A percentile compares a stretch with the other conserved stretches of the same genome.
Conservation (phyloP, 2,797 vertebrate species). For the Coranthus polyacanthus region DNA sequence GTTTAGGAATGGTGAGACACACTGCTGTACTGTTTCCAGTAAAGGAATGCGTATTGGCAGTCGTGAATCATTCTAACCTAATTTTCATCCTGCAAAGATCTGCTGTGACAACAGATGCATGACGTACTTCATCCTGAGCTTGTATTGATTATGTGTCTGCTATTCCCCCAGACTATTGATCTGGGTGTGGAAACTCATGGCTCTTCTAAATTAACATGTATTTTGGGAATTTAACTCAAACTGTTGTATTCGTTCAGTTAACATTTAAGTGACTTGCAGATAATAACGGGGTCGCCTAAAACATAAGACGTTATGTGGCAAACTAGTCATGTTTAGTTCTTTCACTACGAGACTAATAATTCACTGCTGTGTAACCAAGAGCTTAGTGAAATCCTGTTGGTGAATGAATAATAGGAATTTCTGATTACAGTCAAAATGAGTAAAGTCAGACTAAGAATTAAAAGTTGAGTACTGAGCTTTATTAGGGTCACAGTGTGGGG, state of each 20-base stretch:
- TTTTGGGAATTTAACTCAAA: neutral
- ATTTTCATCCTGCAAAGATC: conserved; percentile 42
- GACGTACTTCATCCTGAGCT: conserved; percentile 53
- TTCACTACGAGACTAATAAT: neutral
- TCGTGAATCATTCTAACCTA: conserved; percentile 47
- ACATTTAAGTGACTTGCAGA: neutral
- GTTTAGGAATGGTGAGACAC: conserved; percentile 4
- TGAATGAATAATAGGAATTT: conserved; percentile 1
- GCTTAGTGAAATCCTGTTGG: neutral
- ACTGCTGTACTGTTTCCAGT: conserved; percentile 10
- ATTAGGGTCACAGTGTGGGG: conserved; percentile 17
- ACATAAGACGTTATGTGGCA: neutral
- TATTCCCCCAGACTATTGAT: conserved; percentile 43
- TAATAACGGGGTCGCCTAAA: neutral
- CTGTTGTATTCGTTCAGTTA: neutral
- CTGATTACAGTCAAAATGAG: conserved; percentile 1
- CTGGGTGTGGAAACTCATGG: neutral
- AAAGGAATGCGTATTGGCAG: conserved; percentile 41
- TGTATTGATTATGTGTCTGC: conserved; percentile 54
- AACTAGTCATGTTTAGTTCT: neutral
- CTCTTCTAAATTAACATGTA: conserved; percentile 28
- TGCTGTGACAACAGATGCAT: conserved; percentile 49
- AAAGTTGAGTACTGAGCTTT: conserved; percentile 14
- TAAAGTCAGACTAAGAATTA: conserved; percentile 29
- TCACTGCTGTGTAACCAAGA: neutral